Evolutionary conservation across 1,140 invertebrate genomes (phyloP).

Genomic region (Parasteatoda tepidariorum): DNA sequence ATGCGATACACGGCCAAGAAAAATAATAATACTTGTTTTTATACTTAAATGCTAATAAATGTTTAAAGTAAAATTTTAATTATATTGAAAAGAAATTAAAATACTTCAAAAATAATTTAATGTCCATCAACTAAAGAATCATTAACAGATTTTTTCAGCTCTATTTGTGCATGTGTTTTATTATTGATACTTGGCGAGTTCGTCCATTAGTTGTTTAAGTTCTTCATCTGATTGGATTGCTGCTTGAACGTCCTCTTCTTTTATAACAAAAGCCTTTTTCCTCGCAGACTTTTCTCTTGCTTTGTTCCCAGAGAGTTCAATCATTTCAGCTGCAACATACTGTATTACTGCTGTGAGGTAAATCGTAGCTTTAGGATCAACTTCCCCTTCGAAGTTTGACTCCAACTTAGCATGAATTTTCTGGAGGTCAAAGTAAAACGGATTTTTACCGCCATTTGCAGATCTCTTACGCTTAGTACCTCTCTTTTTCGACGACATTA

Average conservation of each 20-base stretch:
- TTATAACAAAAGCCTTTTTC: neutral
- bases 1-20: too few relatives aligned
- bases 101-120: too few relatives aligned
- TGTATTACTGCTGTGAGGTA: neutral
- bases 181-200: too few relatives aligned
- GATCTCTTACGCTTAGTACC: neutral
- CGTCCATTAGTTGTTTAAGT: neutral
- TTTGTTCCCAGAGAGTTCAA: neutral
- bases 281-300: neutral
- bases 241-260: neutral
- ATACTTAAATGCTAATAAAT: too few relatives aligned
- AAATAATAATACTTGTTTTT: too few relatives aligned
- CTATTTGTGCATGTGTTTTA: too few relatives aligned
- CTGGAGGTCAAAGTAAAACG: neutral
- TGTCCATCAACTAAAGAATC: too few relatives aligned
- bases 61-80: too few relatives aligned
- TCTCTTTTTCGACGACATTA: too few relatives aligned
- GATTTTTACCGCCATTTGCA: neutral
- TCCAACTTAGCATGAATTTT: neutral
- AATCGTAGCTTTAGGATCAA: neutral
- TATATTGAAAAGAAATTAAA: too few relatives aligned
- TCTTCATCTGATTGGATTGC: neutral
- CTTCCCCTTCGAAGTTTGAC: neutral
- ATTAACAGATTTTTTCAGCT: too few relatives aligned
- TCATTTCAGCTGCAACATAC: neutral